A percentile compares a stretch with the other conserved stretches of the same genome.
These are phyloP conservation scores for Pampusana beccarii DNA, from an alignment of 2,113 vertebrate genomes.

Conservation along the genomic window DNA sequence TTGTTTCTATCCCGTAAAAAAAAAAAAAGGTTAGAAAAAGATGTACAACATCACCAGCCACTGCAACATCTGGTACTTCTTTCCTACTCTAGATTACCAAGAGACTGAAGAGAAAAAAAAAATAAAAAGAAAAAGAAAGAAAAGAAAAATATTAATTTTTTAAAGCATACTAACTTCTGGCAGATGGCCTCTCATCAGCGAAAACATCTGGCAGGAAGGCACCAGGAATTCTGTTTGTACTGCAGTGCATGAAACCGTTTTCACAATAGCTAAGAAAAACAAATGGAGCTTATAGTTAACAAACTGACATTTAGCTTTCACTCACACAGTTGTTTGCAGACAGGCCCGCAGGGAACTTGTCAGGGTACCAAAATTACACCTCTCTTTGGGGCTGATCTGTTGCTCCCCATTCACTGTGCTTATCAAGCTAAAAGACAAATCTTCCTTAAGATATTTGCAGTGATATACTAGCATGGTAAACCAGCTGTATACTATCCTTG, in stretches of 20 bases:
- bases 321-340: neutral
- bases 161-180: conserved; percentile 77
- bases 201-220: conserved; percentile 68
- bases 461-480: neutral
- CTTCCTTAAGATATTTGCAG: neutral
- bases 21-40: neutral
- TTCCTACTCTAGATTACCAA: neutral
- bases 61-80: neutral
- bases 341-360: neutral
- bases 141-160: neutral
- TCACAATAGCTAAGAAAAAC: conserved; percentile 82
- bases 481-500: neutral
- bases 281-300: neutral
- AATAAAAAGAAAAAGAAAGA: neutral
- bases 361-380: neutral
- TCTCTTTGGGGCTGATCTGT: neutral
- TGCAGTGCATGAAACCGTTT: conserved; percentile 84
- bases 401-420: neutral
- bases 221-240: conserved; percentile 60
- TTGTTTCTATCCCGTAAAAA: neutral
- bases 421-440: neutral
- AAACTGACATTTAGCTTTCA: neutral
- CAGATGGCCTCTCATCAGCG: conserved; percentile 57
- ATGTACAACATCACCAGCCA: neutral
- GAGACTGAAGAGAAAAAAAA: neutral